Conservation (phyloP, 1,140 invertebrate species). For the Riptortus pedestris region DNA sequence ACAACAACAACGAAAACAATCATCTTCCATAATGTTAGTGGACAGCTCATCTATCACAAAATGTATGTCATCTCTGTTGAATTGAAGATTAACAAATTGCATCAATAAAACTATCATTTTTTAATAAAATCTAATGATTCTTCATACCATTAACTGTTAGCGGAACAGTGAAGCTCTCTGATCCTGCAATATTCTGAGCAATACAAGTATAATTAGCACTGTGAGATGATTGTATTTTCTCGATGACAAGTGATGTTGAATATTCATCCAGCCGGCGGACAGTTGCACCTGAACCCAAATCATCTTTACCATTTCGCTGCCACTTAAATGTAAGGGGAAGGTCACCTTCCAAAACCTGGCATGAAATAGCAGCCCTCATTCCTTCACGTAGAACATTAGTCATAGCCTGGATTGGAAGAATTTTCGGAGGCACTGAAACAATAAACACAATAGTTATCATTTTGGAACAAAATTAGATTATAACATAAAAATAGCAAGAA, state of each 20-base stretch:
- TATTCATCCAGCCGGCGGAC: conserved; percentile 65
- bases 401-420: conserved; percentile 73
- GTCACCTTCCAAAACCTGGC: conserved; percentile 89
- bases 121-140: no score
- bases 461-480: no score
- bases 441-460: conserved; percentile 32
- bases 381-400: conserved; percentile 73
- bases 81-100: no score
- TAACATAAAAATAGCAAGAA: no score
- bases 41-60: no score
- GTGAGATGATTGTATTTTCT: conserved; percentile 69
- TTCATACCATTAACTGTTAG: conserved; percentile 72
- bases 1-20: no score
- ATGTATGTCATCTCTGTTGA: no score
- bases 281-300: conserved; percentile 41
- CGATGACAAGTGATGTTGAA: conserved; percentile 78
- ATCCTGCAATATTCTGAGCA: conserved; percentile 70
- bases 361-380: conserved; percentile 83
- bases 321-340: conserved; percentile 78
- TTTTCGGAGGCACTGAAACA: conserved; percentile 71
- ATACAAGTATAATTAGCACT: conserved; percentile 83
- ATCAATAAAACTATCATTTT: no score
- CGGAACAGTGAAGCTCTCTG: conserved; percentile 58
- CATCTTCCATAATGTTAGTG: no score
- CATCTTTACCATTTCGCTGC: conserved; percentile 58